A percentile compares a stretch with the other conserved stretches of the same genome.
Evolutionary conservation across 2,113 vertebrate species (phyloP).

Genomic region (Colistium nudipinnis): DNA sequence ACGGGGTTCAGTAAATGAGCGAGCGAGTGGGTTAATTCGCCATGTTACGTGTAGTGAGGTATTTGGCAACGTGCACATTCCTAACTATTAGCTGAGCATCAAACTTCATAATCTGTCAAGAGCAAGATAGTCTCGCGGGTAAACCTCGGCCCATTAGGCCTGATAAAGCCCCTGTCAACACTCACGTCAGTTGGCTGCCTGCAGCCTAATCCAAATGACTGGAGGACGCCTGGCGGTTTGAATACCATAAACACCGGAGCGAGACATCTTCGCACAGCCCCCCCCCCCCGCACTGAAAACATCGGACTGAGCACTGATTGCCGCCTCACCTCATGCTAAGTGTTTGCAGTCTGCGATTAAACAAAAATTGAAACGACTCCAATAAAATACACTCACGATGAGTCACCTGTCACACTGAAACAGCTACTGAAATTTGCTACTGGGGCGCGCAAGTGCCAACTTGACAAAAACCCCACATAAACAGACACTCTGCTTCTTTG

Average conservation of each 20-base stretch:
- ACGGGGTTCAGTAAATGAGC: background rate
- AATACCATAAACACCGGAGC: constrained; percentile 13
- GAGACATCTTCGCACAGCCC: constrained; percentile 2
- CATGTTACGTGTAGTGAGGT: constrained; percentile 7
- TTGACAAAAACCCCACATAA: background rate
- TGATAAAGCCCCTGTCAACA: constrained; percentile 33
- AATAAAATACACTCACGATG: background rate
- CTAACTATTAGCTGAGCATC: constrained; percentile 21
- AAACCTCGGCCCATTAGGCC: constrained; percentile 24
- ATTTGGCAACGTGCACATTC: constrained; percentile 29
- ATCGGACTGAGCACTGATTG: too few relatives aligned
- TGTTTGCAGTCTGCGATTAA: too few relatives aligned
- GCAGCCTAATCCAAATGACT: constrained; percentile 29
- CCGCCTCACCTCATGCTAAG: too few relatives aligned
- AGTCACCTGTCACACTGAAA: background rate
- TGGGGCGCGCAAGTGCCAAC: background rate
- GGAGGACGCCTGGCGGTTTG: background rate
- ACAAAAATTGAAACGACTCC: too few relatives aligned
- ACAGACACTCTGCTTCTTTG: background rate
- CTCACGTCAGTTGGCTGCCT: background rate
- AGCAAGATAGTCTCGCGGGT: constrained; percentile 43
- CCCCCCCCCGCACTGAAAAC: too few relatives aligned
- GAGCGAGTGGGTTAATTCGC: background rate
- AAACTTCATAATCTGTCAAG: constrained; percentile 41
- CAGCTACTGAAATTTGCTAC: background rate